phyloP scores from a whole-genome alignment of 2,113 vertebrate species.

The Syngnathus scovelli region DNA sequence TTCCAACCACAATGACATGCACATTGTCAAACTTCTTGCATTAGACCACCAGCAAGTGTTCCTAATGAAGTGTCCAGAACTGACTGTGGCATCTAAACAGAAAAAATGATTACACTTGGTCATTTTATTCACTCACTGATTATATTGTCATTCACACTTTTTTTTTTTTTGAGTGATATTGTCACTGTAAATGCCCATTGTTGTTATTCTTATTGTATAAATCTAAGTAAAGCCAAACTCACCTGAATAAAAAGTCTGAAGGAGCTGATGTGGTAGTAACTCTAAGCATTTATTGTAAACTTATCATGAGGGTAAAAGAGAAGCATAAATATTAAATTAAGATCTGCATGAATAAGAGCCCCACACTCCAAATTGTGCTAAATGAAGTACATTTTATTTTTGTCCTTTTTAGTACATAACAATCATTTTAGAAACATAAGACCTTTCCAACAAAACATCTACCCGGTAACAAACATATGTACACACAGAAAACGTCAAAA shows the following conservation, averaged over 20 bases:
- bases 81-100: slow-evolving; percentile 12
- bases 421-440: slow-evolving; percentile 74
- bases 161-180: slow-evolving; percentile 47
- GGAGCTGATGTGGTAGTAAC: slow-evolving; percentile 14
- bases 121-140: slow-evolving; percentile 39
- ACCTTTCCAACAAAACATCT: slow-evolving; percentile 72
- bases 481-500: slow-evolving; percentile 61
- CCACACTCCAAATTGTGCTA: slow-evolving; percentile 67
- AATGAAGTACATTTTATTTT: slow-evolving; percentile 77
- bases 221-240: slow-evolving; percentile 62
- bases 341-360: background rate
- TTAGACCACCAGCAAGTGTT: background rate
- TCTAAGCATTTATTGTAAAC: too few relatives aligned
- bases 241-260: slow-evolving; percentile 72
- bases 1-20: background rate
- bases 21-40: slow-evolving; percentile 1
- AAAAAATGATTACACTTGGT: slow-evolving; percentile 18
- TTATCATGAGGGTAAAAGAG: background rate
- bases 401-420: slow-evolving; percentile 78
- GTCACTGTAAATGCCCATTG: slow-evolving; percentile 72
- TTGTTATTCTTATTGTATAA: slow-evolving; percentile 44
- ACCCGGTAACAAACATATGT: slow-evolving; percentile 73
- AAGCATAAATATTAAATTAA: background rate
- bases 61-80: background rate
- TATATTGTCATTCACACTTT: slow-evolving; percentile 7